Evolutionary conservation across 2,888 invertebrate species (phyloP).

Genomic region (Diarsia brunnea): DNA sequence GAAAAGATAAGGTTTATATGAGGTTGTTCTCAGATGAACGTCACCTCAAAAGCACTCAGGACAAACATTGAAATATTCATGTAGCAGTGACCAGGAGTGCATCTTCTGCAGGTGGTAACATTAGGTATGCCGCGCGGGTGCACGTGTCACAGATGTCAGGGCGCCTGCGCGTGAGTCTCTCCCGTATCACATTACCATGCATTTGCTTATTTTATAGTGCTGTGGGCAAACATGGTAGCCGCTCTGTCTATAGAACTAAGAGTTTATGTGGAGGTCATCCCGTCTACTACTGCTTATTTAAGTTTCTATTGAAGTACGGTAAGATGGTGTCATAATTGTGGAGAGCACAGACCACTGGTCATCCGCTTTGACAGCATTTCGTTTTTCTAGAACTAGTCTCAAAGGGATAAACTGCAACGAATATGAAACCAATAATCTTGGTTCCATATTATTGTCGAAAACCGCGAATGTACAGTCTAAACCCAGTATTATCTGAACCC

Average conservation of each 20-base stretch:
- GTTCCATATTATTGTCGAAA: too few relatives aligned
- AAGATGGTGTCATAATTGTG: neutral
- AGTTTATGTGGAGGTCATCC: neutral
- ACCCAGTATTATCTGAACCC: too few relatives aligned
- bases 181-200: constrained; percentile 30
- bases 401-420: neutral
- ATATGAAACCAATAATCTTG: too few relatives aligned
- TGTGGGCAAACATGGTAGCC: neutral
- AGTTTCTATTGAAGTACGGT: neutral
- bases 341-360: neutral
- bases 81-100: neutral
- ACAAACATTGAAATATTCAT: neutral
- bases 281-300: neutral
- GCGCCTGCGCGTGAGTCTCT: constrained; percentile 14
- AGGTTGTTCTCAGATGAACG: neutral
- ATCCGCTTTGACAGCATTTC: neutral
- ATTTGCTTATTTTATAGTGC: constrained; percentile 26
- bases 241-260: neutral
- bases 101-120: constrained; percentile 10
- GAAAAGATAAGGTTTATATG: neutral
- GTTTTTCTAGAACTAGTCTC: neutral
- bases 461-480: too few relatives aligned
- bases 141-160: constrained; percentile 39
- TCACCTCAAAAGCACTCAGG: too few relatives aligned
- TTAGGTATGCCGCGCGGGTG: constrained; percentile 4